Base-by-base conservation (phyloP, 2,797 vertebrate species). In the Molossus molossus region DNA sequence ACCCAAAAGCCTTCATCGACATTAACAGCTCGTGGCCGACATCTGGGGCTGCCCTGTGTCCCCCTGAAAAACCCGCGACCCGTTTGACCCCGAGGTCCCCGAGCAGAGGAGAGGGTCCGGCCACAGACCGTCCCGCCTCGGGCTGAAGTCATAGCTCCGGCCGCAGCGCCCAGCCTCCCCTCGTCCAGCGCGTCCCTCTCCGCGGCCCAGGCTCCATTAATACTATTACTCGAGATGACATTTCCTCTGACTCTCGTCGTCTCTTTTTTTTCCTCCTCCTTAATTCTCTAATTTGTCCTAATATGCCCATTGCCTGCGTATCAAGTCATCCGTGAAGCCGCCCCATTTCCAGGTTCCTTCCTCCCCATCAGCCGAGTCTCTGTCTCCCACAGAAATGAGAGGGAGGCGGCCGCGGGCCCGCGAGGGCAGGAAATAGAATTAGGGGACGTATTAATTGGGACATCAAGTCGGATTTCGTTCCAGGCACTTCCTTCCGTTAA, bases 401-500 rank as follows among this genome's bases (percentile, higher is more conserved):
- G 98, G 98, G 98, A 98, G 98, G 98, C 98, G 98, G 98, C 98
- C 98, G 98, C 15, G 95, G 96, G 98, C 98, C 98, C 98, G 91
- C 98, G 97, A 98, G 98, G 98, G 98, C 98, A 99, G 98, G 98
- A 99, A 99, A 99, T 99, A 98, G 98, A 99, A 99, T 99, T 99
- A 99, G 98, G 98, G 98, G 98, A 98, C 98, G 98, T 98, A 99
- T 99, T 99, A 99, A 98, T 99, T 99, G 98, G 98, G 98, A 98
- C 98, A 99, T 99, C 98, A 98, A 99, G 98, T 98, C 98, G 98
- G 98, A 98, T 99, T 98, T 98, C 97, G 96, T 99, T 99, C 98
- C 98, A 99, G 98, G 98, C 98, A 96, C 98, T 99, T 99, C 98
- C 98, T 99, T 98, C 98, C 98, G 98, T 97, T 97, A 98, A 98